Base-by-base conservation (phyloP, 2,113 vertebrate genomes). In the Haplotaxodon microlepis region DNA sequence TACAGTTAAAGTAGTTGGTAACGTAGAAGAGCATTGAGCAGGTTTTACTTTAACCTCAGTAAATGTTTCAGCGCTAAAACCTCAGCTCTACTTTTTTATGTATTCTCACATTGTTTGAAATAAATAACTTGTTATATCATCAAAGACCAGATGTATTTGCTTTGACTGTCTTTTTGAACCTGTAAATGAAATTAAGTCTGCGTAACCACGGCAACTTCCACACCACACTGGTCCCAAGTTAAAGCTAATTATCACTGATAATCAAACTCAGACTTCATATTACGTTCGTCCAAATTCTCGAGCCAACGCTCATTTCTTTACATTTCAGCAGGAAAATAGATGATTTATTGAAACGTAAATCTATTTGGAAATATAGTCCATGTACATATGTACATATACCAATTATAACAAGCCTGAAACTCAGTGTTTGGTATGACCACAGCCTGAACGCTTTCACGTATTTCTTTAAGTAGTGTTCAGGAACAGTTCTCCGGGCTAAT, bases 291-390 rank as follows among this genome's bases (percentile, higher is more conserved):
- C 2, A 71, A 24, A 71, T 2, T 71, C n/a, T 24, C 8, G 1
- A 42, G 63, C 2, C 57, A 61, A 1, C 3, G 3, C n/a, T 71
- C 66, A 16, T 71, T 71, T 71, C 8, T 69, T 24, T 40, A 24
- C 0, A 24, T 71, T 24, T 42, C 1, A 8, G 36, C 0, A 24
- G n/a, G 36, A 40, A 9, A 71, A 42, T 0, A 24, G 7, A 69
- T 42, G 1, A 71, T 24, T 71, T 4, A 71, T 40, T 24, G 12
- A 42, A 38, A 21, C 5, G 5, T 24, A 24, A n/a, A 38, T 2
- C 34, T 2, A 66, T 12, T 8, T 66, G 34, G 57, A 66, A 21
- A 66, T 66, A 13, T 5, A 13, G 61, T 59, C 27, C 56, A 59
- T 59, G 1, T 16, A 57, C 54, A 57, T 0, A 57, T 57, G 21